Conservation (phyloP, 2,797 vertebrate genomes). For the Semaprochilodus insignis region DNA sequence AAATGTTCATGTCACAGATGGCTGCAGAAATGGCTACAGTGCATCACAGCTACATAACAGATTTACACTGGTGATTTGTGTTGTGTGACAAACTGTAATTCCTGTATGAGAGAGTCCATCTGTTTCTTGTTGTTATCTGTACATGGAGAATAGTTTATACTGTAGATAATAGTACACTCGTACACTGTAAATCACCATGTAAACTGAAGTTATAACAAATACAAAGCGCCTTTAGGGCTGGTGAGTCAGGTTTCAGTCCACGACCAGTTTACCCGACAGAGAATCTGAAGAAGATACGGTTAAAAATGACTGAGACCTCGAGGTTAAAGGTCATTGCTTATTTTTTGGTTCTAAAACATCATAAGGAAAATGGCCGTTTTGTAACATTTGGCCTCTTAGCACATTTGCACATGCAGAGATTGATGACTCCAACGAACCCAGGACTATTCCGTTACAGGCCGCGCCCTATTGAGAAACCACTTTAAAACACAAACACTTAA, state of each 20-base stretch:
- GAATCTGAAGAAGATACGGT: conserved; percentile 12
- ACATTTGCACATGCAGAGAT: conserved; percentile 51
- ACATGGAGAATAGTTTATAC: neutral
- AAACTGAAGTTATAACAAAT: conserved; percentile 21
- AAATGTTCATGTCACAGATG: conserved; percentile 46
- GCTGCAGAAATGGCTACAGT: conserved; percentile 57
- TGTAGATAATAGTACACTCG: conserved; percentile 14
- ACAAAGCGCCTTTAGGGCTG: conserved; percentile 10
- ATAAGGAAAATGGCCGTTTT: conserved; percentile 52
- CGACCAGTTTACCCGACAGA: conserved; percentile 16
- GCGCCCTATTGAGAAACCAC: neutral
- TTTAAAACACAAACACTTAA: conserved; percentile 52
- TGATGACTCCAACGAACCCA: conserved; percentile 69
- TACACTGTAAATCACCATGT: conserved; percentile 6
- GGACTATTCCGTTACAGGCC: conserved; percentile 64
- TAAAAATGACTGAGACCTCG: conserved; percentile 4
- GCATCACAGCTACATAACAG: conserved; percentile 56
- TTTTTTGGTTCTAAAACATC: conserved; percentile 69
- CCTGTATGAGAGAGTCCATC: conserved; percentile 29
- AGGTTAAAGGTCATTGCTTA: conserved; percentile 18
- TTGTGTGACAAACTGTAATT: conserved; percentile 23
- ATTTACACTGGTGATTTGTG: conserved; percentile 44
- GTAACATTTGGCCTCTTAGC: conserved; percentile 59
- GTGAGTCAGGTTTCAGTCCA: conserved; percentile 24
- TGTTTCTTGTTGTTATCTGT: conserved; percentile 6